Evolutionary conservation across 2,797 vertebrate species (phyloP).

Genomic region (Sebastes iracundus): DNA sequence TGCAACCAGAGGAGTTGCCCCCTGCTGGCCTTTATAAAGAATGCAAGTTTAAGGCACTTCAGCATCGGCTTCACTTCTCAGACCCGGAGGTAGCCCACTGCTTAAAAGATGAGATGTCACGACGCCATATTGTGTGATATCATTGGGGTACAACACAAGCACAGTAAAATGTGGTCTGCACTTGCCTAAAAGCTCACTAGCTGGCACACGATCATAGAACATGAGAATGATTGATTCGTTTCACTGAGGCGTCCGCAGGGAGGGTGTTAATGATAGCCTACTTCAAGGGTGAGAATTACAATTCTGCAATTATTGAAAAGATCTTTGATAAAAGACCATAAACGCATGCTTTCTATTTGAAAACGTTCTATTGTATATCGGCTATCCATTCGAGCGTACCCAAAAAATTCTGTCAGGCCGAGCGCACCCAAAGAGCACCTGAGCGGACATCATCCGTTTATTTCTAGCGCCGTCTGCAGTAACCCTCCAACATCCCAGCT

Average conservation of each 20-base stretch:
- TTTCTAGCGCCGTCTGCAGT: background rate
- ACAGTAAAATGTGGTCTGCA: background rate
- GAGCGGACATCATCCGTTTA: background rate
- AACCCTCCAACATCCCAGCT: background rate
- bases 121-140: no score
- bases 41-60: no score
- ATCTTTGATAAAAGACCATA: background rate
- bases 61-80: no score
- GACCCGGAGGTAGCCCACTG: no score
- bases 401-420: background rate
- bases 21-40: no score
- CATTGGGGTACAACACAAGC: no score
- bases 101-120: no score
- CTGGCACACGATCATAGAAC: background rate
- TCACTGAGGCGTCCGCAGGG: no score
- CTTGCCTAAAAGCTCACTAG: background rate
- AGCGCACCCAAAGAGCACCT: background rate
- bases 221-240: background rate
- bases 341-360: background rate
- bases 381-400: background rate
- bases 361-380: background rate
- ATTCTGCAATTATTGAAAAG: background rate
- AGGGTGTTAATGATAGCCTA: background rate
- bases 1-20: no score
- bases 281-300: background rate